Conservation (phyloP, 2,113 vertebrate genomes). For the Erythrocebus patas region DNA sequence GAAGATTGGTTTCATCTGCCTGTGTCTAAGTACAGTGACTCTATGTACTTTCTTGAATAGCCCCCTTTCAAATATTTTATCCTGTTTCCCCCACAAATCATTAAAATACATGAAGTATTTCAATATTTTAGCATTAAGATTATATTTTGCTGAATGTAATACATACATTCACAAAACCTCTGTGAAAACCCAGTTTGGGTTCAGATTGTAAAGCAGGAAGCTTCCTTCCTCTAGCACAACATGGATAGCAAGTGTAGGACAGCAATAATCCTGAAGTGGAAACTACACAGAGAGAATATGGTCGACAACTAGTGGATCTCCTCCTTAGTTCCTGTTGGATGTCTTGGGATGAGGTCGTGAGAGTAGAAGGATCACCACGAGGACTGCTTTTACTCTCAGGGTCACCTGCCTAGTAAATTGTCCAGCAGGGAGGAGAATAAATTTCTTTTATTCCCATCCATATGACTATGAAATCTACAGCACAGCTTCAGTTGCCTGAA, state of each 20-base stretch:
- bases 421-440: neutral
- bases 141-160: slow-evolving; percentile 6
- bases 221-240: neutral
- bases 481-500: neutral
- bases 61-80: slow-evolving; percentile 2
- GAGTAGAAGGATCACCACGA: neutral
- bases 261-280: neutral
- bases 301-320: neutral
- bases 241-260: neutral
- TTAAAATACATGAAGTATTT: neutral
- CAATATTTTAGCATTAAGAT: neutral
- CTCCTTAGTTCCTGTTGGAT: neutral
- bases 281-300: neutral
- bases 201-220: neutral
- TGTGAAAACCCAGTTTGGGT: neutral
- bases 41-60: neutral
- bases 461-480: neutral
- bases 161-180: neutral
- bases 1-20: neutral
- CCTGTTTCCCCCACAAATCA: neutral
- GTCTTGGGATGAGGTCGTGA: neutral
- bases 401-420: neutral
- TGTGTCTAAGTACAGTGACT: neutral
- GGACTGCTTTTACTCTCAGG: neutral
- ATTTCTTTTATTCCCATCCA: neutral